These are phyloP conservation scores for Phenganax marumi DNA, from an alignment of 92 coral and sea anemone genomes.

Conservation along the genomic window DNA sequence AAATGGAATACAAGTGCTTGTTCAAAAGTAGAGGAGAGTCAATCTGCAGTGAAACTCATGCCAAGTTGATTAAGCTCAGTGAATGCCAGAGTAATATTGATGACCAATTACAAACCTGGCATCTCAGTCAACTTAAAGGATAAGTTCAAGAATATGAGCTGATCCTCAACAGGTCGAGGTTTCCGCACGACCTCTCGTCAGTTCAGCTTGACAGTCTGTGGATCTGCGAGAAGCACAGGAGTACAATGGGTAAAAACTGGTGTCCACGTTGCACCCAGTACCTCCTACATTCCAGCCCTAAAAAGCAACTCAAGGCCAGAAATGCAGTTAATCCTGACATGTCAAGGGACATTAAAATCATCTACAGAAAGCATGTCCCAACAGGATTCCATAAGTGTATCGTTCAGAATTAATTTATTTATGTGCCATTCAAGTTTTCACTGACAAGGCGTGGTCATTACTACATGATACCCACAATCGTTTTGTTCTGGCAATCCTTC, in stretches of 20 bases:
- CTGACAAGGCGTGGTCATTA: no score
- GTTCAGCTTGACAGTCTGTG: conserved; percentile 57
- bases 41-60: conserved; percentile 27
- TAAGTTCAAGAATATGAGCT: conserved; percentile 57
- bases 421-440: no score
- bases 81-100: no score
- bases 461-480: no score
- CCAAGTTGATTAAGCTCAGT: conserved; percentile 41
- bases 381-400: conserved; percentile 63
- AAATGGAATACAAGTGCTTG: conserved; percentile 42
- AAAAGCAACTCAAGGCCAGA: conserved; percentile 56
- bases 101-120: no score
- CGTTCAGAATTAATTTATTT: no score
- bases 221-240: conserved; percentile 65
- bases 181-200: conserved; percentile 48
- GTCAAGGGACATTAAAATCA: conserved; percentile 55
- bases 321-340: conserved; percentile 48
- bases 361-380: conserved; percentile 55
- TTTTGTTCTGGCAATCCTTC: no score
- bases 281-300: conserved; percentile 57
- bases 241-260: conserved; percentile 55
- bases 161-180: conserved; percentile 55
- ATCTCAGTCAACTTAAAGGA: no score
- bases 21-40: conserved; percentile 43
- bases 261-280: conserved; percentile 60